Conservation (phyloP, 1,140 invertebrate species). For the Drosophila novamexicana region DNA sequence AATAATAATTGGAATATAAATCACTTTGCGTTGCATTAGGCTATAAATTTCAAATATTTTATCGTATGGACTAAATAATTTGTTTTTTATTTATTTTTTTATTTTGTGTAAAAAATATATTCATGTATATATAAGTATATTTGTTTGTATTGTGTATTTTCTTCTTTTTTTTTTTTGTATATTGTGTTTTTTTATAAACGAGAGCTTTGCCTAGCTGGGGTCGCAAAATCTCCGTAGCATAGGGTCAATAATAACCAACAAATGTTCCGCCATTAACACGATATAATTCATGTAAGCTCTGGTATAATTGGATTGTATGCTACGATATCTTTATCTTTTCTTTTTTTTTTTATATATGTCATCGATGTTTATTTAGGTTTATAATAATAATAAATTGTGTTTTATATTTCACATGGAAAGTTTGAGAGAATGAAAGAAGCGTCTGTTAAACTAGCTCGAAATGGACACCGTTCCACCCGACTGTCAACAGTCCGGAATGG, state of each 20-base stretch:
- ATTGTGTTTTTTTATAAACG: constrained; percentile 28
- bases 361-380: constrained; percentile 24
- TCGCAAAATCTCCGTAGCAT: constrained; percentile 22
- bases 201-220: constrained; percentile 39
- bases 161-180: constrained; percentile 9
- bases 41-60: constrained; percentile 67
- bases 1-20: constrained; percentile 83
- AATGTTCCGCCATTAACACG: constrained; percentile 30
- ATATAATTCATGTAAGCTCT: constrained; percentile 47
- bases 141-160: constrained; percentile 29
- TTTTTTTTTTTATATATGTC: constrained; percentile 25
- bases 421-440: constrained; percentile 74
- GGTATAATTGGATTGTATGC: constrained; percentile 42
- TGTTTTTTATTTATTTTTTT: constrained; percentile 27
- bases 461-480: constrained; percentile 2
- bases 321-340: neutral
- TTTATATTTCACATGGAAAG: constrained; percentile 69
- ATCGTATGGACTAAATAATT: constrained; percentile 52
- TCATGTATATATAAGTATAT: constrained; percentile 29
- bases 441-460: constrained; percentile 48
- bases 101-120: constrained; percentile 46
- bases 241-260: constrained; percentile 39
- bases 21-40: constrained; percentile 76
- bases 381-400: constrained; percentile 69
- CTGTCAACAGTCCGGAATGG: constrained; percentile 4